phyloP scores from a whole-genome alignment of 2,888 invertebrate species.

The Campoletis raptor region DNA sequence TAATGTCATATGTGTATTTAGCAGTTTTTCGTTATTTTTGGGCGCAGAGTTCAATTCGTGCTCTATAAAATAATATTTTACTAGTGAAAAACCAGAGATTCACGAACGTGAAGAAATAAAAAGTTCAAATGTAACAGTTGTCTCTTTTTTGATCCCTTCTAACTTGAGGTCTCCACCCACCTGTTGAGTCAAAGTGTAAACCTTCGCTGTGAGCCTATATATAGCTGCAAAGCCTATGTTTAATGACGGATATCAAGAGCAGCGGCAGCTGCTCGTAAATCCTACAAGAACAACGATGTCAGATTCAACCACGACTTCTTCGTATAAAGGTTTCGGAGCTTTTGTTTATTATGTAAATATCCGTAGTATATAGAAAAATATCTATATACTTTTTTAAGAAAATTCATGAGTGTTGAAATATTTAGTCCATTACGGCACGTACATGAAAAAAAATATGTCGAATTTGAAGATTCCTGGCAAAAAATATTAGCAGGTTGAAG shows the following conservation, averaged over 20 bases:
- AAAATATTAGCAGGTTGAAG: background rate
- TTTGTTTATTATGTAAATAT: background rate
- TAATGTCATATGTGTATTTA: too few species aligned
- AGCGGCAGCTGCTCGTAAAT: background rate
- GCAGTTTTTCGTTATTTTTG: background rate
- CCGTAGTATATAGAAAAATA: background rate
- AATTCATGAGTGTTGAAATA: background rate
- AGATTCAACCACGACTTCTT: background rate
- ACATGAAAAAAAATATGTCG: background rate
- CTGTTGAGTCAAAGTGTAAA: constrained; percentile 78
- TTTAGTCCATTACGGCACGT: background rate
- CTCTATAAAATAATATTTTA: background rate
- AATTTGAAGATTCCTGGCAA: background rate
- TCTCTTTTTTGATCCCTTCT: constrained; percentile 29
- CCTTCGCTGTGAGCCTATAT: constrained; percentile 47
- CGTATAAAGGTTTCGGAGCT: background rate
- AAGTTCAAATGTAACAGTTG: constrained; percentile 33
- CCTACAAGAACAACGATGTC: background rate
- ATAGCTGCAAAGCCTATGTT: constrained; percentile 17
- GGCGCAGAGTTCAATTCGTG: background rate
- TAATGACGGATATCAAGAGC: background rate
- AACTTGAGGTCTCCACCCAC: constrained; percentile 75
- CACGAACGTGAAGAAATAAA: background rate
- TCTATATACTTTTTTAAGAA: background rate
- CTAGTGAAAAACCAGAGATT: background rate